Evolutionary conservation across 1,140 invertebrate genomes (phyloP), one percentile per base, ranked within the genome.

Genomic region (Harlomillsia oculata): DNA sequence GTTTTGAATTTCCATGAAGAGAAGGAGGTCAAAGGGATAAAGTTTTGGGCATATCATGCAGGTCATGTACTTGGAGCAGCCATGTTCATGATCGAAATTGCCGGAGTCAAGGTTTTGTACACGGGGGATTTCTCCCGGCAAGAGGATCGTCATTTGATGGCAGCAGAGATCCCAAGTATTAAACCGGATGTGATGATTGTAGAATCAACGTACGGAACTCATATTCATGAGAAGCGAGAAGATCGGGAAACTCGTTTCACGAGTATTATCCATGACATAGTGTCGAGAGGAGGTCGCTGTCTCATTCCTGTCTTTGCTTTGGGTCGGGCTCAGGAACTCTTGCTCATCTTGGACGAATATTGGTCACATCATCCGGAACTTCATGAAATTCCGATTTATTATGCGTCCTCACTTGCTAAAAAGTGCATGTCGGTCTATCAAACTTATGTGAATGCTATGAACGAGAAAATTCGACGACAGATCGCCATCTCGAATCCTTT

Each of bases 1-100:
- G 95, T 90, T 0, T 87, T 98, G 3, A 96, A 97, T 74, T 98
- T 98, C 68, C 95, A 98, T 65, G 93, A 97, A 75, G 91, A 99
- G 72, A 95, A 94, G 67, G 96, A 99, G 69, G 85, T 98, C 0
- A 85, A 90, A 67, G 97, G 97, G 5, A 85, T 97, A 0, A 85
- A 89, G 66, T 97, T 99, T 73, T 98, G 95, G 89, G 93, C 93
- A 1, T 99, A 99, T 71, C 95, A 97, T 72, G 97, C 93, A 2
- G 97, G 97, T 0, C 97, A 99, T 74, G 97, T 99, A 0, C 73
- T 99, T 0, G 97, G 97, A 0, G 97, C 97, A 6, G 95, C 95
- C 25, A 99, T 99, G 96, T 99, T 99, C 69, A 97, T 99, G 92
- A 94, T 99, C 53, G 96, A 99, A 79, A 99, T 99, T 60, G 96